phyloP scores from a whole-genome alignment of 2,113 vertebrate species.

The Mobula hypostoma region DNA sequence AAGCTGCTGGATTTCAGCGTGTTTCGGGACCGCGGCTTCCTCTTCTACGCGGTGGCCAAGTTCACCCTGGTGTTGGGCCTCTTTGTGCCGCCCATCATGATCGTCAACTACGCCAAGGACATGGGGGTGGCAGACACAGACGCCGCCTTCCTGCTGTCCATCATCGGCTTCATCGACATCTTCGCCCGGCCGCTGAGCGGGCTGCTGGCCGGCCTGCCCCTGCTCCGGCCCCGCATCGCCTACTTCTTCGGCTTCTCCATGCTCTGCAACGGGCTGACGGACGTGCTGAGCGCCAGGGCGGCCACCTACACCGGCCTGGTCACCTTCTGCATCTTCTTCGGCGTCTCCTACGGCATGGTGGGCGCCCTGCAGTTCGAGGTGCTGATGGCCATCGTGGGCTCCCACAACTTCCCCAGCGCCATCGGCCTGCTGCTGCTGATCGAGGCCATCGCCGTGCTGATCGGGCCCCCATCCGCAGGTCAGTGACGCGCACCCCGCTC shows the following conservation, averaged over 20 bases:
- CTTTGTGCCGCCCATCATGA: conserved; percentile 64
- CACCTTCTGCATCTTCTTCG: conserved; percentile 66
- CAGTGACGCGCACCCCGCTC: conserved; percentile 32
- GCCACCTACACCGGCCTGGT: conserved; percentile 56
- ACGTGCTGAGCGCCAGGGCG: conserved; percentile 57
- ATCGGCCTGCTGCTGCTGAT: conserved; percentile 64
- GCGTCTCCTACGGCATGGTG: conserved; percentile 69
- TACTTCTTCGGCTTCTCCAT: conserved; percentile 65
- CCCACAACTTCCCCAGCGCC: conserved; percentile 63
- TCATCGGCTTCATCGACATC: conserved; percentile 68
- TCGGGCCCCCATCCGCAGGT: conserved; percentile 67
- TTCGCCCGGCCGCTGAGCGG: conserved; percentile 65
- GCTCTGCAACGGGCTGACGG: conserved; percentile 66
- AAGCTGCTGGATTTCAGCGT: conserved; percentile 64
- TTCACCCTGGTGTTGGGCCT: conserved; percentile 67
- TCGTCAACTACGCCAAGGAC: conserved; percentile 71
- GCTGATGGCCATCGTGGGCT: conserved; percentile 63
- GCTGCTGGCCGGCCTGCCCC: conserved; percentile 58
- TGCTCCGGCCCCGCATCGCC: conserved; percentile 53
- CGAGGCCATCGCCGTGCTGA: conserved; percentile 62
- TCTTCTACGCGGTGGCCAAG: conserved; percentile 60
- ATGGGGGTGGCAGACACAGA: conserved; percentile 59
- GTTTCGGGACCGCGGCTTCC: conserved; percentile 58
- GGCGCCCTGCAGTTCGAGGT: conserved; percentile 69
- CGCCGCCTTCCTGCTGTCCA: conserved; percentile 64